These are phyloP conservation scores for Pseudochirops corinnae DNA, from an alignment of 2,797 vertebrate genomes.

Conservation along the genomic window DNA sequence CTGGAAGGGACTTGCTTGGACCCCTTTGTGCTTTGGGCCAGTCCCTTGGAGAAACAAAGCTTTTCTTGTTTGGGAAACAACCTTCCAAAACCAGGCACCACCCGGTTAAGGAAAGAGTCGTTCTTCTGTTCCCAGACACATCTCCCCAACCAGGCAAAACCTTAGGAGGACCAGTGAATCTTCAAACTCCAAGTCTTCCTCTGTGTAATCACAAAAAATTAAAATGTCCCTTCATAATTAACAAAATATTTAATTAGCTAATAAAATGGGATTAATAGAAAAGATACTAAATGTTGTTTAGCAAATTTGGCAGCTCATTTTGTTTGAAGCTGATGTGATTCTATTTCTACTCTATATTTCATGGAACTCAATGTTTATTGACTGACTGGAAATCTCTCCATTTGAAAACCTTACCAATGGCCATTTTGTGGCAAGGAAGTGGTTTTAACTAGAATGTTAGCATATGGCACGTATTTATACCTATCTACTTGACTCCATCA, in stretches of 20 bases:
- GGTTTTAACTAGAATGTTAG: not conserved
- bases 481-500: not conserved
- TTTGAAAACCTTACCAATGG: constrained; percentile 19
- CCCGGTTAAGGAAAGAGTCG: constrained; percentile 29
- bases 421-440: constrained; percentile 7
- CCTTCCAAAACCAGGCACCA: constrained; percentile 63
- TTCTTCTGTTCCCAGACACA: not conserved
- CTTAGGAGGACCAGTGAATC: constrained; percentile 44
- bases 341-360: not conserved
- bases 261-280: constrained; percentile 25
- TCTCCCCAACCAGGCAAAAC: constrained; percentile 15
- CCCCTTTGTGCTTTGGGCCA: constrained; percentile 47
- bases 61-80: constrained; percentile 68
- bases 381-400: not conserved
- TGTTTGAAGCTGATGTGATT: constrained; percentile 17
- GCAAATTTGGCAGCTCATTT: not conserved
- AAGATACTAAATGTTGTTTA: not conserved
- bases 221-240: not conserved
- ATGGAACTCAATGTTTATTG: not conserved
- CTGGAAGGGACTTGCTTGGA: constrained; percentile 50
- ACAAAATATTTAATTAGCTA: not conserved
- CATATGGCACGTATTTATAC: not conserved
- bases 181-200: constrained; percentile 32
- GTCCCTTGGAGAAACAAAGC: constrained; percentile 54
- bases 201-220: not conserved